phyloP scores from a whole-genome alignment of 2,797 vertebrate species.

The Zalophus californianus region DNA sequence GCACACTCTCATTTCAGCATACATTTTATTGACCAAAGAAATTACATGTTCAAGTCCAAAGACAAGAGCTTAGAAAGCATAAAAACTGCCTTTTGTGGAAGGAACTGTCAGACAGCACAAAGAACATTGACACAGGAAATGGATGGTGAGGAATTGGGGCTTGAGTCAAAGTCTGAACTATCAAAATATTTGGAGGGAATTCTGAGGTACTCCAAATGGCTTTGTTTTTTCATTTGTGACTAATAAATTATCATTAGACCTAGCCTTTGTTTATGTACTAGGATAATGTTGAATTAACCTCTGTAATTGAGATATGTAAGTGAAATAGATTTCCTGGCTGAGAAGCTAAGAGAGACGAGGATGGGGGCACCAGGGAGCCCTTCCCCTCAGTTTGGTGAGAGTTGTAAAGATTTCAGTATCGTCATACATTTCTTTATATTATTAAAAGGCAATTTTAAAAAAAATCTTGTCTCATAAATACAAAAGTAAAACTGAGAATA shows the following conservation, averaged over 20 bases:
- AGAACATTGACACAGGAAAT: not conserved
- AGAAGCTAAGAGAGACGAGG: not conserved
- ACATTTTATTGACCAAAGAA: constrained; percentile 20
- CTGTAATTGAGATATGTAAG: not conserved
- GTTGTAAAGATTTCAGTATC: not conserved
- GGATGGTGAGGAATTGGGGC: not conserved
- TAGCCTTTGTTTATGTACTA: not conserved
- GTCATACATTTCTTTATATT: not conserved
- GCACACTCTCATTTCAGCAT: not conserved
- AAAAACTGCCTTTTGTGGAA: not conserved
- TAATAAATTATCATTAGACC: not conserved
- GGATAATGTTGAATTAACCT: not conserved
- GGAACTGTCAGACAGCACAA: not conserved
- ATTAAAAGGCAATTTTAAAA: not conserved
- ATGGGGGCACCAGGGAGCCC: not conserved
- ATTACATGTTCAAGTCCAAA: not conserved
- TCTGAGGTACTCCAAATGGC: not conserved
- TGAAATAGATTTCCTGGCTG: not conserved
- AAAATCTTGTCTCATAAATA: constrained; percentile 21
- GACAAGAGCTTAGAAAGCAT: not conserved
- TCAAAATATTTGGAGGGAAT: not conserved
- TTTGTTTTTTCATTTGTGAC: not conserved
- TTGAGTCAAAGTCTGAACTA: not conserved
- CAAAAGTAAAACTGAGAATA: not conserved
- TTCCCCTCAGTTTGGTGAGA: not conserved